phyloP scores from a whole-genome alignment of 2,797 vertebrate species.

The Mormyrops attenuatus region DNA sequence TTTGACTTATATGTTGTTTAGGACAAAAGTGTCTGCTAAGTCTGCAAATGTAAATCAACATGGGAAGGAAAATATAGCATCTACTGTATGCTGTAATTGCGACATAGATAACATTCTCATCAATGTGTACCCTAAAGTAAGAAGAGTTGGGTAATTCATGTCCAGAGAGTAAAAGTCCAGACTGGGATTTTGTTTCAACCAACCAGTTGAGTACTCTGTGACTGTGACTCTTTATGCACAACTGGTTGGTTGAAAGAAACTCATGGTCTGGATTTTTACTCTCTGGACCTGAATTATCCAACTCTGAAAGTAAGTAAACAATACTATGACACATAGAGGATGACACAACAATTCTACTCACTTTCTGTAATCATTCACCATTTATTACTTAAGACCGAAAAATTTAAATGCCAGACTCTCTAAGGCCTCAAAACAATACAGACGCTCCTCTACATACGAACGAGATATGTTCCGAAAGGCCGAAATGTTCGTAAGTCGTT shows the following conservation, averaged over 20 bases:
- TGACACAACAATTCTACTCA: not conserved
- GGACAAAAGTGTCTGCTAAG: not conserved
- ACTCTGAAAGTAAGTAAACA: not conserved
- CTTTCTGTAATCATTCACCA: not conserved
- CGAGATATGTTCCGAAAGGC: too few species aligned
- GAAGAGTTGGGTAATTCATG: not conserved
- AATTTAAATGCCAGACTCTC: too few species aligned
- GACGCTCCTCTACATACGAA: too few species aligned
- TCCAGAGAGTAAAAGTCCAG: not conserved
- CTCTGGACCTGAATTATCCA: not conserved
- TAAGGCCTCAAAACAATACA: not conserved
- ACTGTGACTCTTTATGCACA: not conserved
- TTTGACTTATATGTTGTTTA: not conserved
- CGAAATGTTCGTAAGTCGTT: too few species aligned
- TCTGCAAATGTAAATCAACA: not conserved
- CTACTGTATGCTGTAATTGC: not conserved
- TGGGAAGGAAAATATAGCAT: not conserved
- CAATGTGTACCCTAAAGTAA: not conserved
- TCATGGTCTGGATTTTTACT: not conserved
- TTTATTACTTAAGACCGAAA: not conserved
- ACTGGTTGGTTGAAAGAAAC: not conserved
- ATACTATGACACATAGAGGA: not conserved
- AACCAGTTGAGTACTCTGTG: not conserved
- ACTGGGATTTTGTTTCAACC: not conserved
- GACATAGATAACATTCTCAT: not conserved